Evolutionary conservation across 2,888 invertebrate species (phyloP).

Genomic region (Gnatocerus cornutus): DNA sequence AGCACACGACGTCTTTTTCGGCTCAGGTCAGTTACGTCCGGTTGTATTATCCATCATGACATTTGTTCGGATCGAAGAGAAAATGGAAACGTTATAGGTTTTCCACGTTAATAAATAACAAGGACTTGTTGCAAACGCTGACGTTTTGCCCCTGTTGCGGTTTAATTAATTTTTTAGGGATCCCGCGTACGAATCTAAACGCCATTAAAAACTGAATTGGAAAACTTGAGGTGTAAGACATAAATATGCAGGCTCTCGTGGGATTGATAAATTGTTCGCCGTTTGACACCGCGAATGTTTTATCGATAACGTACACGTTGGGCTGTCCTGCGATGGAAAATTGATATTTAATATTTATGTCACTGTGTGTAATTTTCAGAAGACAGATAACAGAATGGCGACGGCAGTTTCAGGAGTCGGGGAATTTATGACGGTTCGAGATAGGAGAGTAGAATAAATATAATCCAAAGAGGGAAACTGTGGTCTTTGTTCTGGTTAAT

Average conservation of each 20-base stretch:
- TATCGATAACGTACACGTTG: neutral
- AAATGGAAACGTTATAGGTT: constrained; percentile 7
- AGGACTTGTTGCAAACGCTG: constrained; percentile 18
- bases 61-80: constrained; percentile 12
- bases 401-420: constrained; percentile 3
- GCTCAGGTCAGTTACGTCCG: constrained; percentile 16
- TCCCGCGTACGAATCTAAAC: neutral
- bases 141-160: neutral
- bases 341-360: constrained; percentile 32
- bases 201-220: constrained; percentile 6
- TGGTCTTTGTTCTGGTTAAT: neutral
- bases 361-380: constrained; percentile 12
- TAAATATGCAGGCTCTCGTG: constrained; percentile 16
- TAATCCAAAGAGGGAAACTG: neutral
- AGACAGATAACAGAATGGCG: constrained; percentile 25
- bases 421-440: constrained; percentile 14
- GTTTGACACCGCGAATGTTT: constrained; percentile 6
- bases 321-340: constrained; percentile 15
- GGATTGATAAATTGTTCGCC: constrained; percentile 16
- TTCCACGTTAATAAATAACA: constrained; percentile 16
- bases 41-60: constrained; percentile 18
- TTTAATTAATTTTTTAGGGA: constrained; percentile 10
- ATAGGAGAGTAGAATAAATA: neutral
- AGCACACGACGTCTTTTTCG: constrained; percentile 38
- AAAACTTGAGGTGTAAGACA: constrained; percentile 13